Percentiles rank a stretch among this genome's conserved stretches.
These are phyloP conservation scores for Flexamia atlantica DNA, from an alignment of 2,888 invertebrate species.

Conservation along the genomic window DNA sequence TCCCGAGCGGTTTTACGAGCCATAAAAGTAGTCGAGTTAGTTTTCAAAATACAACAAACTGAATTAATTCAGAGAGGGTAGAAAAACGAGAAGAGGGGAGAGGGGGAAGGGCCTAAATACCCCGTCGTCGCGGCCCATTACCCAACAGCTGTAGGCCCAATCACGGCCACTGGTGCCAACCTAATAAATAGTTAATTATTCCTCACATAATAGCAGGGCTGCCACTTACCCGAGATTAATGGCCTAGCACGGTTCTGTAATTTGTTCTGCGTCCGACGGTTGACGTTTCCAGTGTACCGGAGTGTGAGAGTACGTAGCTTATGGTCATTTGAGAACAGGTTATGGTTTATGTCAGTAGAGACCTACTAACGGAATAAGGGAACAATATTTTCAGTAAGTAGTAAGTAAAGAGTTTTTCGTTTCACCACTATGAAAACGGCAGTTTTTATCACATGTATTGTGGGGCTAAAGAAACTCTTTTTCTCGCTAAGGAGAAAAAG, in stretches of 20 bases:
- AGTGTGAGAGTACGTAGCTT: constrained; percentile 25
- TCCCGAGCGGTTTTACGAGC: constrained; percentile 45
- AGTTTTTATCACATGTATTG: too few species aligned
- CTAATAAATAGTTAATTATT: constrained; percentile 60
- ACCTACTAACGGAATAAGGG: too few species aligned
- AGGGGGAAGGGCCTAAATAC: constrained; percentile 50
- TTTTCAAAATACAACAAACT: constrained; percentile 59
- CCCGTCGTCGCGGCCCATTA: constrained; percentile 55
- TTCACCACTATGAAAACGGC: too few species aligned
- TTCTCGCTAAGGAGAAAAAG: too few species aligned
- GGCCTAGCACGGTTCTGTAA: constrained; percentile 49
- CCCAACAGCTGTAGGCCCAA: constrained; percentile 51
- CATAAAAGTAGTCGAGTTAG: constrained; percentile 59
- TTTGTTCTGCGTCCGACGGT: constrained; percentile 50
- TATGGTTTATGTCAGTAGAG: too few species aligned
- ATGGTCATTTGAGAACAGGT: neutral
- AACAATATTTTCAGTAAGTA: too few species aligned
- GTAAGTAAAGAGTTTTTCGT: too few species aligned
- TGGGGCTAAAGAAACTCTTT: too few species aligned
- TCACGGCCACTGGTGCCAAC: constrained; percentile 55
- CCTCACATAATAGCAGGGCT: constrained; percentile 60
- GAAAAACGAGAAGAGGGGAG: constrained; percentile 45
- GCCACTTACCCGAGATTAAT: constrained; percentile 56
- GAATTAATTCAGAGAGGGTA: constrained; percentile 52
- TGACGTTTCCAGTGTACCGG: neutral